phyloP scores from a whole-genome alignment of 2,888 invertebrate genomes.

The Cremastinae sp. region DNA sequence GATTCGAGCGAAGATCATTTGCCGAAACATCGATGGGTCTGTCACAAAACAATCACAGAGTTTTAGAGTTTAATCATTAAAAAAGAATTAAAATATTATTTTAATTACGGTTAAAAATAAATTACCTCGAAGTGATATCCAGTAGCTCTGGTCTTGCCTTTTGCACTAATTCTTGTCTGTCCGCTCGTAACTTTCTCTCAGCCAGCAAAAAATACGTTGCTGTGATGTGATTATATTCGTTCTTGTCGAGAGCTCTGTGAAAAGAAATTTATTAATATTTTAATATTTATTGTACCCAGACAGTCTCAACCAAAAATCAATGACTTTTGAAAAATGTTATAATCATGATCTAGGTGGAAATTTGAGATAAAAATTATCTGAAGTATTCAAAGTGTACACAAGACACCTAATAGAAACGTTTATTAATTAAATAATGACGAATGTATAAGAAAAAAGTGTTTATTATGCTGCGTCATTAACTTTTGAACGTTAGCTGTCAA shows the following conservation, averaged over 20 bases:
- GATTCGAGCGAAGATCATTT: conserved; percentile 69
- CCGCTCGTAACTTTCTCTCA: conserved; percentile 92
- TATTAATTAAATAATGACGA: too few species aligned
- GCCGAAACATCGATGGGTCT: conserved; percentile 68
- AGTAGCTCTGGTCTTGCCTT: conserved; percentile 80
- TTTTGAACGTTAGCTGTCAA: too few species aligned
- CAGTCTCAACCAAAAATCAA: too few species aligned
- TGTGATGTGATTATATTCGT: conserved; percentile 98
- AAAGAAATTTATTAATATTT: conserved; percentile 52
- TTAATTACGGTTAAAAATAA: conserved; percentile 4
- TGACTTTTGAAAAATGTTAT: too few species aligned
- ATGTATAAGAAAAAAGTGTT: too few species aligned
- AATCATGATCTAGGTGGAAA: too few species aligned
- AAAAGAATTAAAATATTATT: background rate
- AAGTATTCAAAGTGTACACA: too few species aligned
- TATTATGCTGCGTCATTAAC: too few species aligned
- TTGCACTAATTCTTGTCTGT: conserved; percentile 85
- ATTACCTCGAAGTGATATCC: conserved; percentile 73
- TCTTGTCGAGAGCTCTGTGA: conserved; percentile 92
- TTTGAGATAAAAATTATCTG: too few species aligned
- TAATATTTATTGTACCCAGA: conserved; percentile 28
- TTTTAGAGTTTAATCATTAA: background rate
- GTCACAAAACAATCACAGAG: conserved; percentile 59
- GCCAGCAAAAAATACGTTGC: conserved; percentile 98
- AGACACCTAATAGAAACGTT: too few species aligned